Base-by-base conservation (phyloP, 1,140 invertebrate genomes). In the Amyelois transitella region DNA sequence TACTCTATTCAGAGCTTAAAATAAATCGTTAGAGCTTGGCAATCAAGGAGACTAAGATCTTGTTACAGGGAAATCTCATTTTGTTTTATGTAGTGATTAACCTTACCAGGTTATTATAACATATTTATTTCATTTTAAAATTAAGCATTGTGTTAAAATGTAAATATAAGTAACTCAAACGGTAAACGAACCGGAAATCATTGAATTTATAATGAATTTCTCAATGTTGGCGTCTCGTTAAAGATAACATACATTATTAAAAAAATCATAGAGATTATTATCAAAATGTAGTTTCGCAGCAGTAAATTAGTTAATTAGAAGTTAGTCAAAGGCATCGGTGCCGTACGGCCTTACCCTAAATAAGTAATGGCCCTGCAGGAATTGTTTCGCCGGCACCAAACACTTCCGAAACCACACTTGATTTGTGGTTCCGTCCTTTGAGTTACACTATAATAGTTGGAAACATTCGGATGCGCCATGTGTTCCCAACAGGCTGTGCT, bases 401-500 rank as follows among this genome's bases (percentile, higher is more conserved):
- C 63, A 71, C 70, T 81, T 84, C 81, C 81, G 77, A 64, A 82
- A 79, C 76, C 76, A 61, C 79, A 78, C 67, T 74, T 84, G 83
- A 86, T 86, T 84, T 84, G 80, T 81, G 65, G 75, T 80, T 77
- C 76, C 75, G 76, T 74, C 64, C 55, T 50, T 55, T 62, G 74
- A 81, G 75, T 77, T 77, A 81, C 64, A 61, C 66, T 60, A 66
- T 66, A 47, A 45, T 64, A 62, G 66, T 75, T 76, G 69, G 58
- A 69, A 73, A 73, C 74, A 72, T 81, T 79, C 55, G 58, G 55
- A 69, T 44, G 57, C 61, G 60, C 79, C 79, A 85, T 80, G 77
- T 85, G 81, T 64, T 62, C 60, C 24, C 59, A 43, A 14, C 32
- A 38, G 32, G 32, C 32, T 14, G n/a, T 38, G 32, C 32, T 38